Base-by-base conservation (phyloP, 2,888 invertebrate genomes). In the Microplitis deprimator region DNA sequence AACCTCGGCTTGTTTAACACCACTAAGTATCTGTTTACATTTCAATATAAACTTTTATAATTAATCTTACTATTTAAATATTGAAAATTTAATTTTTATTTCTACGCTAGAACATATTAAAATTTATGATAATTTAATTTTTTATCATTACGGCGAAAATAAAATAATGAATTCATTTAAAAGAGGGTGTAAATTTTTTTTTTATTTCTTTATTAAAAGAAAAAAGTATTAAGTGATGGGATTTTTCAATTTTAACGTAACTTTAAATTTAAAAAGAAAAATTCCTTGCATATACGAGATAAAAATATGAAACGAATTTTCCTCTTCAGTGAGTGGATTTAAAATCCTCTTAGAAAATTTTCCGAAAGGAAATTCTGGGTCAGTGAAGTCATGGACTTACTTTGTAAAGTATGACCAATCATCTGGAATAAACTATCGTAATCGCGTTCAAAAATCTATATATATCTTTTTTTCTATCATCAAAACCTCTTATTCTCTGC, bases 341-440 rank as follows among this genome's bases (percentile, higher is more conserved):
- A 38, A 67, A 67, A 67, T 20, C 67, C 67, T 67, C 67, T 72
- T n/a, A 60, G n/a, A 38, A 70, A 70, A 38, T 13, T 39, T n/a
- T 20, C 17, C 41, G 13, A 69, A 50, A 69, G 20, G 17, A 69
- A 50, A 69, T 60, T n/a, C 59, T 71, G 61, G 50, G 50, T 50
- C 50, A 29, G 59, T 39, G 8, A 20, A 75, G 16, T 40, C 68
- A 7, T 39, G 50, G 50, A 50, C 50, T 60, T 69, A 75, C 62
- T 60, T 75, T 75, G 60, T 41, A 40, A 69, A 68, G 68, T 68
- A 62, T 13, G 50, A 75, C 39, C 75, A 59, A 69, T 62, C 75
- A 69, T 75, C 62, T 20, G 40, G 62, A 72, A 72, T 72, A 62
- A 60, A 72, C 29, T 69, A 38, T 68, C 68, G 68, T 39, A 38